Conservation (phyloP, 2,113 vertebrate genomes). For the Phyllostomus discolor region DNA sequence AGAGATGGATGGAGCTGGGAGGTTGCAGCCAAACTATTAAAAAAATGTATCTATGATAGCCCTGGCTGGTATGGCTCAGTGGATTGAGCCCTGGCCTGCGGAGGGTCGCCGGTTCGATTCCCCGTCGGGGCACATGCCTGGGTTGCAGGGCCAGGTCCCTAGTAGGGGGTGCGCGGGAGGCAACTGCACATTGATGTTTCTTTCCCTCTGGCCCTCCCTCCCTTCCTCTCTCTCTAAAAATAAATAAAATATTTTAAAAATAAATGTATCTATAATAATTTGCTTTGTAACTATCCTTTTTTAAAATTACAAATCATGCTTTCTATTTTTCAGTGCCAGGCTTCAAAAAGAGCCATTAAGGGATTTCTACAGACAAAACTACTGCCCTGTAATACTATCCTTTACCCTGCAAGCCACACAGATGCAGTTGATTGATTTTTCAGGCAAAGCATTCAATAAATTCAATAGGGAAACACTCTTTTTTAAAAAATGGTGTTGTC, state of each 20-base stretch:
- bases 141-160: too few species aligned
- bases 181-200: too few species aligned
- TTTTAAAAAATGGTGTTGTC: not conserved
- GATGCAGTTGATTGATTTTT: constrained; percentile 22
- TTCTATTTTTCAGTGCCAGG: not conserved
- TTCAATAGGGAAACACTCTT: not conserved
- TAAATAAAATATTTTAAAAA: not conserved
- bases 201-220: too few species aligned
- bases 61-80: too few species aligned
- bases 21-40: not conserved
- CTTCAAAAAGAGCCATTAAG: constrained; percentile 26
- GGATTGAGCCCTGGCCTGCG: too few species aligned
- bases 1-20: not conserved
- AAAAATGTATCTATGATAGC: not conserved
- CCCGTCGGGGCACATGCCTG: too few species aligned
- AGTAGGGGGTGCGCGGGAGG: too few species aligned
- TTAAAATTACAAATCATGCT: not conserved
- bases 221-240: too few species aligned
- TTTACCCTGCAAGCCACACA: not conserved
- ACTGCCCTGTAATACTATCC: not conserved
- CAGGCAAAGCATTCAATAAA: not conserved
- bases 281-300: not conserved
- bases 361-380: not conserved
- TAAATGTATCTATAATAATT: not conserved
- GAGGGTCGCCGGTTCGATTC: too few species aligned